Evolutionary conservation across 2,113 vertebrate genomes (phyloP).

Genomic region (Athene cunicularia): DNA sequence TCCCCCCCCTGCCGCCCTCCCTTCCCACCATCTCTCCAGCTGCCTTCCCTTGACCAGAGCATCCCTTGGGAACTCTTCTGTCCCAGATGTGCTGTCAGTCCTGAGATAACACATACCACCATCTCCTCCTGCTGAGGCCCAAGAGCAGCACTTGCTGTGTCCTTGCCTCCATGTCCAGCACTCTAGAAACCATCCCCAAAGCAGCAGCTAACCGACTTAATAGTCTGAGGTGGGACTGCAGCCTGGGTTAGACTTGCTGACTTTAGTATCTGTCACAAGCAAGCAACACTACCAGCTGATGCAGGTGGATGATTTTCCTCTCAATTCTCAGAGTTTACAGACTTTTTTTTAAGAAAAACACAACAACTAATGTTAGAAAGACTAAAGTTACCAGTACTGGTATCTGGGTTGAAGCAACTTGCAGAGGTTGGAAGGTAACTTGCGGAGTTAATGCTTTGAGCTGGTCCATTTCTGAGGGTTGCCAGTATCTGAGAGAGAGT

Average conservation of each 20-base stretch:
- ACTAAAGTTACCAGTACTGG: not conserved
- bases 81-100: not conserved
- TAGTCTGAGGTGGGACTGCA: not conserved
- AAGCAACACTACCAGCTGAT: not conserved
- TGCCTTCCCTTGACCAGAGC: not conserved
- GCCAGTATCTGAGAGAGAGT: not conserved
- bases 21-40: conserved; percentile 29
- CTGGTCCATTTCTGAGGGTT: not conserved
- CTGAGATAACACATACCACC: not conserved
- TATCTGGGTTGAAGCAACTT: not conserved
- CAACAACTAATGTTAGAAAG: not conserved
- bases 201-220: not conserved
- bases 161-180: not conserved
- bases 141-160: not conserved
- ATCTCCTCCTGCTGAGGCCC: not conserved
- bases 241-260: not conserved
- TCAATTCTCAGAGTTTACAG: not conserved
- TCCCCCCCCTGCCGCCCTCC: not conserved
- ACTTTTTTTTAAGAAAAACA: not conserved
- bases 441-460: not conserved
- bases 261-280: not conserved
- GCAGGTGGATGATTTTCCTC: not conserved
- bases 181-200: not conserved
- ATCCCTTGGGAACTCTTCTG: not conserved
- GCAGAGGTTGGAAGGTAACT: not conserved